phyloP scores from a whole-genome alignment of 2,797 vertebrate genomes.

The Serranus cabrilla region DNA sequence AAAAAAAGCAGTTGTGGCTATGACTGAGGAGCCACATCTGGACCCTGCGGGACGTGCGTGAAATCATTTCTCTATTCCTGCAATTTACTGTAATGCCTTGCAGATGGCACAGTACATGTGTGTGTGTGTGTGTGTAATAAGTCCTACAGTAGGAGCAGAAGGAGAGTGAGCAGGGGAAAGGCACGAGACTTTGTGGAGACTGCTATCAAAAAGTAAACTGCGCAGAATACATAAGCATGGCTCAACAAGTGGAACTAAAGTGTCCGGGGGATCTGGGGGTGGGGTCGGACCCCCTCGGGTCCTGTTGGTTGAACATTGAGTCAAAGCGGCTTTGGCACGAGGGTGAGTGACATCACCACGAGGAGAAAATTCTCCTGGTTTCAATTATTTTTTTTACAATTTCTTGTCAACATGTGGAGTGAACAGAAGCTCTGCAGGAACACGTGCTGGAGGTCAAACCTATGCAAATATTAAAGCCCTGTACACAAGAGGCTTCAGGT shows the following conservation, averaged over 20 bases:
- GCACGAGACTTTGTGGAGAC: slow-evolving; percentile 47
- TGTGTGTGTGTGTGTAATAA: slow-evolving; percentile 35
- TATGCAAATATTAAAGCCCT: slow-evolving; percentile 18
- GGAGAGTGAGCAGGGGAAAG: slow-evolving; percentile 14
- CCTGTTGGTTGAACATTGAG: slow-evolving; percentile 42
- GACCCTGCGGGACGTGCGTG: slow-evolving; percentile 72
- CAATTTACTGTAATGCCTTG: slow-evolving; percentile 79
- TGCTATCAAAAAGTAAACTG: slow-evolving; percentile 57
- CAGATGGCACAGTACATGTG: slow-evolving; percentile 71
- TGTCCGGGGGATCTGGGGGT: slow-evolving; percentile 21
- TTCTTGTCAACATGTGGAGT: slow-evolving; percentile 34
- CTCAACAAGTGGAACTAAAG: slow-evolving; percentile 50
- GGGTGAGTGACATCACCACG: slow-evolving; percentile 39
- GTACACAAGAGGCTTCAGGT: slow-evolving; percentile 15
- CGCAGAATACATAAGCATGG: slow-evolving; percentile 42
- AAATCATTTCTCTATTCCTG: slow-evolving; percentile 81
- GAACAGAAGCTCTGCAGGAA: slow-evolving; percentile 32
- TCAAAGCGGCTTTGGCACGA: slow-evolving; percentile 26
- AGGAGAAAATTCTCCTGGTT: slow-evolving; percentile 31
- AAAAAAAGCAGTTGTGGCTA: slow-evolving; percentile 53
- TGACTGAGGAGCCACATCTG: slow-evolving; percentile 67
- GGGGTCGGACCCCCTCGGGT: slow-evolving; percentile 20
- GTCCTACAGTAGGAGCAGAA: slow-evolving; percentile 52
- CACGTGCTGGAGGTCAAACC: neutral
- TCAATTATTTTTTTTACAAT: slow-evolving; percentile 44